Conservation (phyloP, 1,140 invertebrate species). For the Delia radicum region DNA sequence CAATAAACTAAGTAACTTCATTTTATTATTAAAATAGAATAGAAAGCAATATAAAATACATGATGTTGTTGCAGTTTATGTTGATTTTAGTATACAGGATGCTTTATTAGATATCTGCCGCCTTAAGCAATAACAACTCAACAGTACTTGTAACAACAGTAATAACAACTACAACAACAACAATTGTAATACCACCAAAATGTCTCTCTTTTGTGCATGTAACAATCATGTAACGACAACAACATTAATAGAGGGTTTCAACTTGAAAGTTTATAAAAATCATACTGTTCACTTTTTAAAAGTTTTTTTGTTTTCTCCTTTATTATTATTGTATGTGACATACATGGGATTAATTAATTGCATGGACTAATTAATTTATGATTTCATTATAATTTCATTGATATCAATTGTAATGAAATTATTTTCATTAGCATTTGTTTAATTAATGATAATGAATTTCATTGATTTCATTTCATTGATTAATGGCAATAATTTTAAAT, state of each 20-base stretch:
- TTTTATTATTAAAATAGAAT: not conserved
- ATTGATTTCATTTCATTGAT: no score
- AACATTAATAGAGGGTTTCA: not conserved
- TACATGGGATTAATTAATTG: no score
- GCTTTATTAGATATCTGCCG: constrained; percentile 1
- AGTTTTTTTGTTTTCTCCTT: not conserved
- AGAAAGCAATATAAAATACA: not conserved
- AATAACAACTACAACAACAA: not conserved
- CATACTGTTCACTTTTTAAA: not conserved
- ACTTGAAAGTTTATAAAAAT: constrained; percentile 2
- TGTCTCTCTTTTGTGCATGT: constrained; percentile 1
- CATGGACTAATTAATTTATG: no score
- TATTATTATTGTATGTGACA: no score
- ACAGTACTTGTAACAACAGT: not conserved
- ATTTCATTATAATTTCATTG: no score
- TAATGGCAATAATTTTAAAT: no score
- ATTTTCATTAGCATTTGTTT: no score
- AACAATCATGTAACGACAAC: not conserved
- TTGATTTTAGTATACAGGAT: not conserved
- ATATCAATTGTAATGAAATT: no score
- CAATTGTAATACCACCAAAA: not conserved
- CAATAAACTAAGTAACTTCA: constrained; percentile 4
- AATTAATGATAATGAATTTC: no score
- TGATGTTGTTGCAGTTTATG: not conserved
- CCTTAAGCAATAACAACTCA: not conserved